phyloP scores from a whole-genome alignment of 2,113 vertebrate species.

The Brachyistius frenatus region DNA sequence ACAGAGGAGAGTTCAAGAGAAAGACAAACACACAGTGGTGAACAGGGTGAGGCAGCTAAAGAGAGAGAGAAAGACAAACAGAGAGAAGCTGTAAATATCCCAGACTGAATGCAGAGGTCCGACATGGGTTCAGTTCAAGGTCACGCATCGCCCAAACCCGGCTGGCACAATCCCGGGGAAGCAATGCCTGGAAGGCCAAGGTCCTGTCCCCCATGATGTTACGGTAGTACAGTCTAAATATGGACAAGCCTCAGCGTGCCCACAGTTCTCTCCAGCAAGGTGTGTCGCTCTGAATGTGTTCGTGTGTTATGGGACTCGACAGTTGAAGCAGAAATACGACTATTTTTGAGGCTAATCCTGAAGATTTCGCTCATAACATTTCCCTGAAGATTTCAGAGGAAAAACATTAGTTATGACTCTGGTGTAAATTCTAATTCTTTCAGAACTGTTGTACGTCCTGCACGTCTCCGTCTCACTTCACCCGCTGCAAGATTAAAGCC shows the following conservation, averaged over 20 bases:
- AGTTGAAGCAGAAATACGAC: no score
- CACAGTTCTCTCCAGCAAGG: conserved; percentile 9
- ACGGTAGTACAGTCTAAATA: conserved; percentile 35
- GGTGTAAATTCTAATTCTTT: not conserved
- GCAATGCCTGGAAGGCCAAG: conserved; percentile 58
- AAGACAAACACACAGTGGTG: not conserved
- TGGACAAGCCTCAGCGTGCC: conserved; percentile 26
- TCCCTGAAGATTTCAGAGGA: no score
- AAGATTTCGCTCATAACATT: no score
- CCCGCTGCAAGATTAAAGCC: not conserved
- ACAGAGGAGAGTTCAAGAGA: not conserved
- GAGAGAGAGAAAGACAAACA: not conserved
- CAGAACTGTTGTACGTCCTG: no score
- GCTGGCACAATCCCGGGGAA: conserved; percentile 38
- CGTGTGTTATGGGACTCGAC: not conserved
- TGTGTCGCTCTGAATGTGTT: not conserved
- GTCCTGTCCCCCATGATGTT: conserved; percentile 35
- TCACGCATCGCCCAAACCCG: conserved; percentile 49
- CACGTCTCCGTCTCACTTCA: not conserved
- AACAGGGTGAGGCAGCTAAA: not conserved
- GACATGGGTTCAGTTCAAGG: conserved; percentile 51
- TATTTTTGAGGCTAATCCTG: no score
- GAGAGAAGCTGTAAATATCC: conserved; percentile 45
- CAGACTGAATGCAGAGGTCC: conserved; percentile 44
- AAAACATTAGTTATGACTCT: no score